Evolutionary conservation across 2,888 invertebrate genomes (phyloP), one percentile per base, ranked within the genome.

Genomic region (Pyrochroa serraticornis): DNA sequence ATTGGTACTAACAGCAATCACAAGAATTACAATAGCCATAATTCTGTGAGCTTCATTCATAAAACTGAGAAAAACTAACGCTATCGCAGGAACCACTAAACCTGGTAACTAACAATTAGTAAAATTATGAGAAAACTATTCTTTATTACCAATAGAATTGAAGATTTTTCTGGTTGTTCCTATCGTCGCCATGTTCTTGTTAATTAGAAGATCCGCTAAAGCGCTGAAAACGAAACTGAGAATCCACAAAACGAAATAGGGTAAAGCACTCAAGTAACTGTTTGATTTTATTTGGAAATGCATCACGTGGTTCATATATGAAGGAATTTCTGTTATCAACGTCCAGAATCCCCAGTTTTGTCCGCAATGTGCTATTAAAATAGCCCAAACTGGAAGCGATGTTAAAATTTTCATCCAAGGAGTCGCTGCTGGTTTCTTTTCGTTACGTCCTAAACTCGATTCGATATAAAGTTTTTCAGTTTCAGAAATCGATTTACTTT

Each of bases 271-370:
- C 0, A 90, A 73, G 3, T 86, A 66, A 1, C 89, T 89, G 69
- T 89, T 90, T 6, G 84, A 79, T 75, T 88, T 85, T 13, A 93
- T 88, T 53, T 92, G 82, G 67, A 87, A 90, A 47, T 84, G 80
- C 1, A 93, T 82, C 2, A 92, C 87, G 41, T 85, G 83, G 66
- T 85, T 85, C 85, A 93, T 88, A 73, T 92, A 93, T 0, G 88
- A 85, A 0, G 93, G 93, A 70, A 91, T 88, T 75, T 93, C 89
- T 0, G 92, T 92, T 0, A 93, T 81, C 22, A 93, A 79, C 22
- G 91, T 92, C 89, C 91, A 93, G 79, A 91, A 92, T 30, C 92
- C 92, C 84, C 92, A 89, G 69, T 85, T 87, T 69, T 92, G 90
- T 0, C 89, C 86, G 61, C 87, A 85, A 72, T 93, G 92, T 0